Conservation (phyloP, 2,797 vertebrate species). For the Darevskia mixta region DNA sequence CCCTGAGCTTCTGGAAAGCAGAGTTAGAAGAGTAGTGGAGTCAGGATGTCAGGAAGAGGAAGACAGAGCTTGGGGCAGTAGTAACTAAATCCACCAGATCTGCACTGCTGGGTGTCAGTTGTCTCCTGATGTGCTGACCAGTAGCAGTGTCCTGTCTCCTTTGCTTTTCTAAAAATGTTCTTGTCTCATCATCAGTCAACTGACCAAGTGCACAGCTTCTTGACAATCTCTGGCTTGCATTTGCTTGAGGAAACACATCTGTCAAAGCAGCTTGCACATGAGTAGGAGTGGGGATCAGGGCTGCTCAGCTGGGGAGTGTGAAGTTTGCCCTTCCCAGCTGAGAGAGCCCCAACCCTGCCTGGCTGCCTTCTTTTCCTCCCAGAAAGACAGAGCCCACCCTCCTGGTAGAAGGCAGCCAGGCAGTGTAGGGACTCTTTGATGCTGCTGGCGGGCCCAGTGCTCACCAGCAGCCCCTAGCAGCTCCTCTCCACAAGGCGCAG, state of each 20-base stretch:
- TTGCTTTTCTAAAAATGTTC: slow-evolving; percentile 38
- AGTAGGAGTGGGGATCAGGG: too few species aligned
- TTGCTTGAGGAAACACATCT: slow-evolving; percentile 30
- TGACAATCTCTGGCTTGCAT: slow-evolving; percentile 33
- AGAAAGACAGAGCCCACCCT: too few species aligned
- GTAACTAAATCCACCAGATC: slow-evolving; percentile 31
- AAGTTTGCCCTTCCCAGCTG: too few species aligned
- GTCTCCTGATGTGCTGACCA: slow-evolving; percentile 32
- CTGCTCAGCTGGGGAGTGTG: too few species aligned
- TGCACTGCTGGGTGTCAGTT: slow-evolving; percentile 45
- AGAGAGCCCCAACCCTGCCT: too few species aligned
- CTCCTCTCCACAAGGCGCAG: too few species aligned
- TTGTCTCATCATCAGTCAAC: slow-evolving; percentile 34
- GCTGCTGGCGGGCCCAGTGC: too few species aligned
- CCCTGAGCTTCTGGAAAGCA: slow-evolving; percentile 38
- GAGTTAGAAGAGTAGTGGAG: slow-evolving; percentile 34
- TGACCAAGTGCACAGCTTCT: slow-evolving; percentile 32
- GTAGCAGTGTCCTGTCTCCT: slow-evolving; percentile 32
- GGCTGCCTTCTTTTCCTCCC: too few species aligned
- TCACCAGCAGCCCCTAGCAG: too few species aligned
- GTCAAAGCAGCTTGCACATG: background rate
- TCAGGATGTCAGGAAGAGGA: slow-evolving; percentile 18
- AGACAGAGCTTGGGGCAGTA: slow-evolving; percentile 46
- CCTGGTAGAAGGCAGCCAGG: too few species aligned
- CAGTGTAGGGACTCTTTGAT: too few species aligned